Evolutionary conservation across 92 coral and sea anemone genomes (phyloP), one percentile per base, ranked within the genome.

Genomic region (Phenganax marumi): DNA sequence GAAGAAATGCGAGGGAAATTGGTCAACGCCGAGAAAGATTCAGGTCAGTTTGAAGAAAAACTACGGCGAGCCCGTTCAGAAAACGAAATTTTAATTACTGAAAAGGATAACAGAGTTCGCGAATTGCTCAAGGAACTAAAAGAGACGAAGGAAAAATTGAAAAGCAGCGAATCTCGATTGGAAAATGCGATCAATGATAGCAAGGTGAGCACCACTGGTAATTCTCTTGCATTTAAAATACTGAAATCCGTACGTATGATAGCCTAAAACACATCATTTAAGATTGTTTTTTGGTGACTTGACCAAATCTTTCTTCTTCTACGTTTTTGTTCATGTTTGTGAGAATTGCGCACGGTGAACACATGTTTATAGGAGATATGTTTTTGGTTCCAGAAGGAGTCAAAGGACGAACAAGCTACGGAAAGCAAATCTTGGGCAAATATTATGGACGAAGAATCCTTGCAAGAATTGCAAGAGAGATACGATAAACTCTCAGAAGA

Each of bases 381-480:
- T 33, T 5, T 33, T 33, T 33, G 43, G 3, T 33, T 33, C 2
- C 5, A 33, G 43, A 33, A 33, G 14, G 78, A 64, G 63, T 19
- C 52, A 26, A 33, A 73, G 7, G 55, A 50, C 19, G 87, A 74
- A 23, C 76, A 86, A 16, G 43, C 43, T 2, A 58, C 26, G 7
- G 75, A 80, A 12, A 77, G 26, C 50, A 77, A 61, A 17, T 86
- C 93, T 56, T 89, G 93, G 97, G 91, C 90, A 7, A 91, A 86
- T 66, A 88, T 85, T 25, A 86, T 87, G 52, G 88, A 62, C 17
- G 76, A 50, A 1, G 92, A 90, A 77, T 54, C 92, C 43, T 73
- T 57, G 50, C 87, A 90, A 39, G 92, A 88, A 48, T 78, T 89
- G 46, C 90, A 90, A 46, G 85, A 86, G 64, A 88, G 84, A 63